Evolutionary conservation across 1,140 invertebrate genomes (phyloP), one percentile per base, ranked within the genome.

Genomic region (Pogonognathellus flavescens): DNA sequence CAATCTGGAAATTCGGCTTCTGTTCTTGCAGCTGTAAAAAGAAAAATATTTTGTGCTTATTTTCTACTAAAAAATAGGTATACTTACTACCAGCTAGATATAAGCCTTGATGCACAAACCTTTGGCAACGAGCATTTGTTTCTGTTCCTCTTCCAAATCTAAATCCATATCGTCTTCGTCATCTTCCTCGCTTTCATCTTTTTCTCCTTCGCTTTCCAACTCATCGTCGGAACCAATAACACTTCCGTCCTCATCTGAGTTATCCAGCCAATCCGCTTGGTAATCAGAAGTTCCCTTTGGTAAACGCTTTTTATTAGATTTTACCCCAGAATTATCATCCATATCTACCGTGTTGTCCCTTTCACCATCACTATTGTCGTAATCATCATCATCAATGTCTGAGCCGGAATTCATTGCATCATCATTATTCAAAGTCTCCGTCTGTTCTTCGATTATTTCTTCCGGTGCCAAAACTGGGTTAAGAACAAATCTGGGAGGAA

Each of bases 1-100:
- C 99, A 98, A 92, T 99, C 99, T 8, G 99, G 99, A 92, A 98
- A 99, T 91, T 96, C 92, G 55, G 93, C 92, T 91, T 99, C 95
- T 86, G 93, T 92, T 89, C 95, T 94, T 18, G 97, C 97, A 89
- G 93, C 93, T 92, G 91, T 85, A 86, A 85, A 60, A 83, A 86
- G 18, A 55, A 86, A 49, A 49, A 25, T 18, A 49, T n/a, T n/a
- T n/a, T n/a, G n/a, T n/a, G n/a, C n/a, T n/a, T n/a, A n/a, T n/a
- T n/a, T n/a, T n/a, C n/a, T n/a, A n/a, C n/a, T 20, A 10, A 16
- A 80, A 41, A 41, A 41, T 41, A n/a, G n/a, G n/a, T n/a, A 41
- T 41, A 41, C 1, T 41, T 41, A 41, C 6, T 41, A 41, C 31
- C 1, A 41, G 6, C 31, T 41, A 6, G 2, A 41, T 41, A 1